Evolutionary conservation across 2,113 vertebrate genomes (phyloP), one percentile per base, ranked within the genome.

Genomic region (Neogobius melanostomus): DNA sequence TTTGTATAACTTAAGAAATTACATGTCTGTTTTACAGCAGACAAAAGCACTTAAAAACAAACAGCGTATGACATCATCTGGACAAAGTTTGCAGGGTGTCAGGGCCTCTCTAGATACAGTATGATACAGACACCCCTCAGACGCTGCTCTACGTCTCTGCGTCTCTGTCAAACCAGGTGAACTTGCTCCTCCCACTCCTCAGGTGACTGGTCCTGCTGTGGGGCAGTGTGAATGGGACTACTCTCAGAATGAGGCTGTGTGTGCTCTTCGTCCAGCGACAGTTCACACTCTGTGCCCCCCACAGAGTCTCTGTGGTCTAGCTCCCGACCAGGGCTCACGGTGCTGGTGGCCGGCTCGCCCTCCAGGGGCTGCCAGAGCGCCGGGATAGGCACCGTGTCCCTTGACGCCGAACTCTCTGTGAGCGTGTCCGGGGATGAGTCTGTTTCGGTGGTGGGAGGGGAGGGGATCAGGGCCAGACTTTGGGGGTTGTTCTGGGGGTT

Each of bases 401-500:
- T 79, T 68, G 85, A 80, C 62, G 85, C 57, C 64, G 82, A 82
- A 54, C 76, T 82, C 69, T 87, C 84, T 0, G 85, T 75, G 82
- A 84, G 83, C 1, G 79, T 84, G 77, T 91, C 90, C 0, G 90
- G 86, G 71, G 90, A 90, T 48, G 89, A 89, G 71, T 90, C 89
- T 0, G 82, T 86, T 28, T 89, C 89, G 17, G 89, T 88, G 71
- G 90, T 90, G 72, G 90, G 84, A 0, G 89, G 87, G n/a, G 89
- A 90, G 16, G 90, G 89, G 72, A 90, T 84, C 73, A 90, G 86
- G 21, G 89, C 88, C 60, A 91, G 80, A 78, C 87, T 90, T 78
- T 90, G 86, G 0, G 90, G 90, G 77, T 90, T 91, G 83, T 90
- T 91, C 77, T 91, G 88, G 17, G 88, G 87, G 79, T 88, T 90